A percentile compares a stretch with the other conserved stretches of the same genome.
These are phyloP conservation scores for Drosophila emarginata DNA, from an alignment of 2,888 invertebrate genomes.

Conservation along the genomic window DNA sequence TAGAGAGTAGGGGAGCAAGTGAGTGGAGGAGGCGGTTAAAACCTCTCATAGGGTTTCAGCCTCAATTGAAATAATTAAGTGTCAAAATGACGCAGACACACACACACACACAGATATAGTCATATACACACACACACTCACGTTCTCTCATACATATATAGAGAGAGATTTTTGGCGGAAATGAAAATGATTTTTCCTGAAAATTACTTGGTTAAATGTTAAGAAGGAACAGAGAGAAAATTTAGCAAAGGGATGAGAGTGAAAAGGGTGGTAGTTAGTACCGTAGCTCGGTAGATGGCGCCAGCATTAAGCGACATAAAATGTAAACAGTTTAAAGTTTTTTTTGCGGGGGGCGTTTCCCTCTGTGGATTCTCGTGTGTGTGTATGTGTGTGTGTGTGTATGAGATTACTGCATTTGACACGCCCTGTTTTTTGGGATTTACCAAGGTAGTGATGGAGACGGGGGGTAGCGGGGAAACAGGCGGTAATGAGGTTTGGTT, in stretches of 20 bases:
- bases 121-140: constrained; percentile 21
- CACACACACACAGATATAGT: constrained; percentile 41
- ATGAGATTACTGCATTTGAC: constrained; percentile 41
- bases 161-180: constrained; percentile 34
- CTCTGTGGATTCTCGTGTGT: constrained; percentile 21
- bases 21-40: neutral
- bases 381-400: constrained; percentile 18
- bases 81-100: constrained; percentile 58
- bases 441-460: neutral
- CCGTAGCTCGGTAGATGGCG: constrained; percentile 2
- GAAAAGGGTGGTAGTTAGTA: neutral
- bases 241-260: too few species aligned
- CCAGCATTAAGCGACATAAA: constrained; percentile 35
- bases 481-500: neutral
- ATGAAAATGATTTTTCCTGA: constrained; percentile 60
- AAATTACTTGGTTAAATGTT: constrained; percentile 58
- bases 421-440: constrained; percentile 41
- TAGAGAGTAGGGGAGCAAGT: neutral
- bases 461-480: neutral
- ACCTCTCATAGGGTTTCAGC: constrained; percentile 35
- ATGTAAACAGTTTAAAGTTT: constrained; percentile 63
- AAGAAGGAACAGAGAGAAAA: constrained; percentile 14
- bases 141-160: constrained; percentile 31
- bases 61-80: constrained; percentile 72
- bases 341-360: constrained; percentile 18